Conservation (phyloP, 2,113 vertebrate genomes). For the Brachionichthys hirsutus region DNA sequence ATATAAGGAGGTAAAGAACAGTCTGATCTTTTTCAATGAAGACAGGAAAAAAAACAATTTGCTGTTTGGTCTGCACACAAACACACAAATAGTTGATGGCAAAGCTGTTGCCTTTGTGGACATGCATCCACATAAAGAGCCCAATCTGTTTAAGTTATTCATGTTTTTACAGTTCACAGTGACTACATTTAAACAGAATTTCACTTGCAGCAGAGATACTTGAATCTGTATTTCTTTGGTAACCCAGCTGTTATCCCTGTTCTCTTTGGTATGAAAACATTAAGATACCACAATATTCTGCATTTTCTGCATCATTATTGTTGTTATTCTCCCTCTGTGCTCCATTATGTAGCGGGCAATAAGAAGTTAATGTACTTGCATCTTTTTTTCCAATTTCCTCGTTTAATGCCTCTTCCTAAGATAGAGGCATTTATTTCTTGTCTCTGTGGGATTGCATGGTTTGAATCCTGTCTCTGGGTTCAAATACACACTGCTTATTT, state of each 20-base stretch:
- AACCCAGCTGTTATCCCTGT: slow-evolving; percentile 6
- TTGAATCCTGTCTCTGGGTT: slow-evolving; percentile 1
- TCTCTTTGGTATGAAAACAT: slow-evolving; percentile 25
- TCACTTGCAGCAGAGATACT: slow-evolving; percentile 3
- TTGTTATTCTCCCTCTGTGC: slow-evolving; percentile 29
- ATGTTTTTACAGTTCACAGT: slow-evolving; percentile 26
- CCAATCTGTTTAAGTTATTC: slow-evolving; percentile 11
- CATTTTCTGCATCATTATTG: slow-evolving; percentile 40
- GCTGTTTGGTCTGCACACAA: too few relatives aligned
- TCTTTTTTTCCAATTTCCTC: slow-evolving; percentile 8
- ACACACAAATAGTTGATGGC: too few relatives aligned
- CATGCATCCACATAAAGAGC: background rate
- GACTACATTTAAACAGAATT: slow-evolving; percentile 18
- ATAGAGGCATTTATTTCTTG: slow-evolving; percentile 5
- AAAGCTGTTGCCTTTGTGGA: too few relatives aligned
- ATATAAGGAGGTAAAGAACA: too few relatives aligned
- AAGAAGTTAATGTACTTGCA: slow-evolving; percentile 10
- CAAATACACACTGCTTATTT: slow-evolving; percentile 7
- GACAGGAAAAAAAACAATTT: too few relatives aligned
- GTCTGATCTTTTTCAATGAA: too few relatives aligned
- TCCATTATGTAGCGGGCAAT: slow-evolving; percentile 11
- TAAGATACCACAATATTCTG: slow-evolving; percentile 1
- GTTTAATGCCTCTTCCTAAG: slow-evolving; percentile 17
- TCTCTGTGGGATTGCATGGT: slow-evolving; percentile 2
- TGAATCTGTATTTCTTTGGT: slow-evolving; percentile 13